Evolutionary conservation across 2,888 invertebrate genomes (phyloP).

Genomic region (Pterobdella sp.): DNA sequence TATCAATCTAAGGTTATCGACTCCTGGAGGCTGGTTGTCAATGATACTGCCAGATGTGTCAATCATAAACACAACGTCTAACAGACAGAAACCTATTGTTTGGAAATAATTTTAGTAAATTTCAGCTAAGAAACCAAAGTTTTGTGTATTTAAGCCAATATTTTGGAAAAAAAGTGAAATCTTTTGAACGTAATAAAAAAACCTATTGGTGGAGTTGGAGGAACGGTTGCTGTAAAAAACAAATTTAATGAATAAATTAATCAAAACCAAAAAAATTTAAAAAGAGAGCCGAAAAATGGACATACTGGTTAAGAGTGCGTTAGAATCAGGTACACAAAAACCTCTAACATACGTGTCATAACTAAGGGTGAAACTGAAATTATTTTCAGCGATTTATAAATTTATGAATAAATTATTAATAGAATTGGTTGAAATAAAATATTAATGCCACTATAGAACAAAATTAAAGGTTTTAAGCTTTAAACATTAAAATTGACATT

Average conservation of each 20-base stretch:
- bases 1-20: constrained; percentile 29
- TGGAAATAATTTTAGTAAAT: too few species aligned
- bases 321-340: not conserved
- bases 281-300: not conserved
- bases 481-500: too few species aligned
- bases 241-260: not conserved
- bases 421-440: not conserved
- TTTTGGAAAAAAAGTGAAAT: not conserved
- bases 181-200: not conserved
- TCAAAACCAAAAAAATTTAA: not conserved
- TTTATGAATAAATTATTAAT: not conserved
- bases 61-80: constrained; percentile 32
- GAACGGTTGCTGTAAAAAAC: not conserved
- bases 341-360: constrained; percentile 12
- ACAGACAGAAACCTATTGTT: constrained; percentile 25
- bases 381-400: not conserved
- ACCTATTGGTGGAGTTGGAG: not conserved
- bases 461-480: too few species aligned
- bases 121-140: too few species aligned
- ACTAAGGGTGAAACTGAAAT: constrained; percentile 2
- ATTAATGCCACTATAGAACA: too few species aligned
- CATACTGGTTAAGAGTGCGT: not conserved
- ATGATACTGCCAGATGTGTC: constrained; percentile 31
- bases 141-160: too few species aligned
- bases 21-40: constrained; percentile 30